A percentile compares a stretch with the other conserved stretches of the same genome.
phyloP scores from a whole-genome alignment of 23 tunicate genomes.

The Pegea sp. region DNA sequence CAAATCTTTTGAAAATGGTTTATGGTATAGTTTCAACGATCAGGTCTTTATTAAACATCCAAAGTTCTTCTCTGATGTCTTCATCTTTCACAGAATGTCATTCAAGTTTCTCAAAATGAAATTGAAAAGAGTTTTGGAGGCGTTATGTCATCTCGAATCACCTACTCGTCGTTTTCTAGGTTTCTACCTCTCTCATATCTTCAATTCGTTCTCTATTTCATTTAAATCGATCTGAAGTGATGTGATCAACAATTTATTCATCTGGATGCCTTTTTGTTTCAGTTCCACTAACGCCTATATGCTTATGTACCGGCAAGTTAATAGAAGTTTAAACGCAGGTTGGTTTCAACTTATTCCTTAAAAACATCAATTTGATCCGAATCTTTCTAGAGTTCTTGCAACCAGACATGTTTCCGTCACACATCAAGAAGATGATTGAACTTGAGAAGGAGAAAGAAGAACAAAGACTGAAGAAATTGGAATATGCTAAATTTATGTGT shows the following conservation, averaged over 20 bases:
- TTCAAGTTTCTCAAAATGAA: slow-evolving; percentile 33
- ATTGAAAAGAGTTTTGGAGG: slow-evolving; percentile 77
- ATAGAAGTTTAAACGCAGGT: slow-evolving; percentile 15
- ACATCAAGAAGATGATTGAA: slow-evolving; percentile 25
- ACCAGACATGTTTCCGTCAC: slow-evolving; percentile 31
- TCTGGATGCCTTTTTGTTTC: slow-evolving; percentile 3
- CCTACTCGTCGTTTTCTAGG: slow-evolving; percentile 66
- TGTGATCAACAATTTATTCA: not conserved
- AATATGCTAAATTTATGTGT: slow-evolving; percentile 47
- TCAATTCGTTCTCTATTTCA: not conserved
- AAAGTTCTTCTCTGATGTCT: too few relatives aligned
- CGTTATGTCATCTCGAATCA: slow-evolving; percentile 9
- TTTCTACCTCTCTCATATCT: not conserved
- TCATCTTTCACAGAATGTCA: slow-evolving; percentile 54
- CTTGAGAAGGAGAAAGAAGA: slow-evolving; percentile 30
- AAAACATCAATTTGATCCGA: slow-evolving; percentile 1
- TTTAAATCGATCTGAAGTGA: too few relatives aligned
- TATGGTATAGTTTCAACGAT: slow-evolving; percentile 86
- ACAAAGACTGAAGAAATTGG: slow-evolving; percentile 7
- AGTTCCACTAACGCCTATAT: slow-evolving; percentile 88
- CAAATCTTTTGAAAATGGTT: slow-evolving; percentile 61
- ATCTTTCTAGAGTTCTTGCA: slow-evolving; percentile 16
- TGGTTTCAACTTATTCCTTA: slow-evolving; percentile 1
- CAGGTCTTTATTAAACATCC: slow-evolving; percentile 19
- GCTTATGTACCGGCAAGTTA: slow-evolving; percentile 69